Conservation (phyloP, 2,888 invertebrate genomes). For the Philopedon plagiatum region DNA sequence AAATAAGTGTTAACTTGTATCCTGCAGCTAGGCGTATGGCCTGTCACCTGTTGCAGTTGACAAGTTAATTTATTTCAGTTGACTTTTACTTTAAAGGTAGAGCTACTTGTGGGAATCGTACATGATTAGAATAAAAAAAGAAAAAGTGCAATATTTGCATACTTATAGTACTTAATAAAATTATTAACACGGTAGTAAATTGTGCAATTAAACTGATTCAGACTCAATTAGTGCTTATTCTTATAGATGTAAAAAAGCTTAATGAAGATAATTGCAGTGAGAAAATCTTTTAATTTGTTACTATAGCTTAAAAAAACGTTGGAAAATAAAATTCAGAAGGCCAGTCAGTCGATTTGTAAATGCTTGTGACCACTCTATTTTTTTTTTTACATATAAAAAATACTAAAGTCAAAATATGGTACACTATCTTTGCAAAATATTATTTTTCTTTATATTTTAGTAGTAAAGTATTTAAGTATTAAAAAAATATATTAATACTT, state of each 20-base stretch:
- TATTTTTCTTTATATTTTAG: too few relatives aligned
- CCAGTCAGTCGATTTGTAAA: too few relatives aligned
- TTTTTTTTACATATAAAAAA: too few relatives aligned
- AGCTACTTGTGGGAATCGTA: slow-evolving; percentile 29
- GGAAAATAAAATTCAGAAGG: too few relatives aligned
- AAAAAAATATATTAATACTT: too few relatives aligned
- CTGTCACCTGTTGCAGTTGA: slow-evolving; percentile 37
- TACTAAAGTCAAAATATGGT: too few relatives aligned
- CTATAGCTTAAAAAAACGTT: too few relatives aligned
- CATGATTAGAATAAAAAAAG: background rate
- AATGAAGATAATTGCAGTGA: background rate
- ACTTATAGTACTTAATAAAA: slow-evolving; percentile 11
- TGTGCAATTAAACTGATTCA: slow-evolving; percentile 1
- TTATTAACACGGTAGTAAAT: background rate
- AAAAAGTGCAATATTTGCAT: slow-evolving; percentile 13
- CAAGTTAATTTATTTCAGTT: slow-evolving; percentile 25
- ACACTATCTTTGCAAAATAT: too few relatives aligned
- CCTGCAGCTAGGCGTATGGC: slow-evolving; percentile 26
- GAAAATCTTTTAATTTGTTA: background rate
- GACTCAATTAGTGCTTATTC: background rate
- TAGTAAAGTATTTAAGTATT: too few relatives aligned
- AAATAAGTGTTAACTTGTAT: slow-evolving; percentile 31
- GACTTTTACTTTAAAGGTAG: slow-evolving; percentile 34
- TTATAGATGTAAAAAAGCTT: background rate
- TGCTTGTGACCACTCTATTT: too few relatives aligned